Evolutionary conservation across 2,888 invertebrate genomes (phyloP), one percentile per base, ranked within the genome.

Genomic region (Alloplasta piceator): DNA sequence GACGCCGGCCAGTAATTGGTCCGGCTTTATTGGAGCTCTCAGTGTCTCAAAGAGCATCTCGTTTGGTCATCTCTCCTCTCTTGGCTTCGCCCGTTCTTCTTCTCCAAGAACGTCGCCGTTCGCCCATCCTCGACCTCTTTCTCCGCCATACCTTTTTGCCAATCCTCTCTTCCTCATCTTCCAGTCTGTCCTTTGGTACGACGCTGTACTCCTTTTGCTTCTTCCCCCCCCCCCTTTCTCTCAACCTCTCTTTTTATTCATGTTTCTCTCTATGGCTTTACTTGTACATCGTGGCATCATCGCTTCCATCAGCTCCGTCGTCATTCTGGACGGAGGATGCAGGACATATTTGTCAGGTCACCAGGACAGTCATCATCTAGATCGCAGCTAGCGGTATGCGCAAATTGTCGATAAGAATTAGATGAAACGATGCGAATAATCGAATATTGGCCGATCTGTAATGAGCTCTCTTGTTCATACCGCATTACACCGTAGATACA

Each of bases 31-130:
- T 92, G 92, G 90, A 91, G 88, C 89, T 91, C 91, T 91, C 90
- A 90, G 89, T 91, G 91, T 91, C 91, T 92, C 91, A 91, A 92
- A 92, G 92, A 91, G 89, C 91, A 92, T 91, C 91, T 91, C 91
- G 91, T 91, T 91, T 87, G 91, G 92, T 92, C 91, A 91, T 92
- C 92, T 92, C 89, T 56, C 66, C 67, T 67, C 89, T 88, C 75
- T 74, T 41, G 74, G 60, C 78, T 63, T 68, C 61, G 38, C 63
- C 38, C 58, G 12, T 48, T 66, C 70, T n/a, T 86, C 85, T 84
- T 83, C 75, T 14, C 48, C 36, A 26, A 14, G 9, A 46, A 50
- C 14, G 48, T 36, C 48, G 38, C 9, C 70, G n/a, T 50, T 14
- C 12, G 48, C 75, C 60, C 71, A 55, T 72, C 64, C 78, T 55